Evolutionary conservation across 1,140 invertebrate genomes (phyloP), one percentile per base, ranked within the genome.

Genomic region (Bombus consobrinus): DNA sequence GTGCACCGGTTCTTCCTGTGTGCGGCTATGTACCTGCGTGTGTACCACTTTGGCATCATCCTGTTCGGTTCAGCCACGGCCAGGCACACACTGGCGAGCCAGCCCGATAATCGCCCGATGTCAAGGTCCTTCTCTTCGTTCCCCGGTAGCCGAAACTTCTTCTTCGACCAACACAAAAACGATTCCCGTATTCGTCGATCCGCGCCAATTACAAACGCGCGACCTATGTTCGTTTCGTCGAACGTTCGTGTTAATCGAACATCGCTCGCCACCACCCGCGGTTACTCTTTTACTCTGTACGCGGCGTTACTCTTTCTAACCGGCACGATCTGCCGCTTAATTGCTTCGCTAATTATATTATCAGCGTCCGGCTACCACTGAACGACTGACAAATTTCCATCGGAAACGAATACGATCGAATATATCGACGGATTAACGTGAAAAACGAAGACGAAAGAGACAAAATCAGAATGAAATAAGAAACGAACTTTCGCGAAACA

Each of bases 51-150:
- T 66, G 28, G 53, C 79, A 37, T 85, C 84, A 37, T 85, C 84
- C 71, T 73, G 47, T 34, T 32, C 37, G 76, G 83, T 80, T 43
- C 69, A 32, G 77, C 41, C 41, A 72, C 73, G 13, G 66, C 66
- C 43, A 47, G 25, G 25, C 77, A 34, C 59, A 57, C 34, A 62
- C 59, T 22, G 28, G 10, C 5, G 66, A 62, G 28, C 28, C 41
- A 43, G 59, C 69, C 77, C 76, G 83, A 80, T 86, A 86, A 86
- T 79, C 87, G 83, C 13, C 57, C 64, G 83, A 88, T 81, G 87
- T 88, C 87, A 88, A 88, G 87, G 77, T 86, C 87, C 78, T 77
- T 41, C 57, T 37, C 25, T 25, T 34, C 47, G 57, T 39, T 66
- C 37, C 32, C 53, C 83, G 66, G 74, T 77, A 78, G 82, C 66